Base-by-base conservation (phyloP, 2,888 invertebrate genomes). In the Macropis europaea region DNA sequence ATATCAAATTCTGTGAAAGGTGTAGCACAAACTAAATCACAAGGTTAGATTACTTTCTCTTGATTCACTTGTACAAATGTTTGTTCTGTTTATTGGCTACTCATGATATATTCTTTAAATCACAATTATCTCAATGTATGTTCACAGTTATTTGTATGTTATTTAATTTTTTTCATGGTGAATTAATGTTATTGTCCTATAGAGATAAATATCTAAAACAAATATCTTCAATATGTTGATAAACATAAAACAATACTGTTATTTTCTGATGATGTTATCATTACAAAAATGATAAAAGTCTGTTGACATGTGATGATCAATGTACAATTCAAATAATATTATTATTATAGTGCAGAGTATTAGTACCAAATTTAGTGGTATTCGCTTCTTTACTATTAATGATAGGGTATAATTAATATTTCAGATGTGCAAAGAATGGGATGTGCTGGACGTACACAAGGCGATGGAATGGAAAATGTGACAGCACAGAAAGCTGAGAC, bases 401-500 rank as follows among this genome's bases (percentile, higher is more conserved):
- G 11, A 4, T 61, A 2, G 3, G 3, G 17, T 24, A 0, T 28
- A 19, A 45, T 50, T 38, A 2, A 54, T 24, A 38, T 75, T 76
- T 47, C 52, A 88, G 88, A 82, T 73, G 70, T 81, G 7, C 85
- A 82, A 17, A 59, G 63, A 24, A 80, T 89, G 75, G 73, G 64
- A 15, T 86, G 84, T 24, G 81, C 87, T 2, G 82, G 84, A 63
- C 90, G 95, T 77, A 95, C 95, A 0, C 93, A 94, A 61, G 95
- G 95, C 0, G 95, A 95, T 91, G 95, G 95, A 57, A 95, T 95
- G 95, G 95, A 95, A 89, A 93, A 92, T 75, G 90, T 83, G 57
- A 26, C 60, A 0, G 13, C 43, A 1, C 81, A 83, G 1, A 86
- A 87, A 64, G 1, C 42, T 19, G 87, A 86, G 59, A 74, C 47